These are phyloP conservation scores for Campylomormyrus tamandua DNA, from an alignment of 2,113 vertebrate genomes.

Conservation along the genomic window DNA sequence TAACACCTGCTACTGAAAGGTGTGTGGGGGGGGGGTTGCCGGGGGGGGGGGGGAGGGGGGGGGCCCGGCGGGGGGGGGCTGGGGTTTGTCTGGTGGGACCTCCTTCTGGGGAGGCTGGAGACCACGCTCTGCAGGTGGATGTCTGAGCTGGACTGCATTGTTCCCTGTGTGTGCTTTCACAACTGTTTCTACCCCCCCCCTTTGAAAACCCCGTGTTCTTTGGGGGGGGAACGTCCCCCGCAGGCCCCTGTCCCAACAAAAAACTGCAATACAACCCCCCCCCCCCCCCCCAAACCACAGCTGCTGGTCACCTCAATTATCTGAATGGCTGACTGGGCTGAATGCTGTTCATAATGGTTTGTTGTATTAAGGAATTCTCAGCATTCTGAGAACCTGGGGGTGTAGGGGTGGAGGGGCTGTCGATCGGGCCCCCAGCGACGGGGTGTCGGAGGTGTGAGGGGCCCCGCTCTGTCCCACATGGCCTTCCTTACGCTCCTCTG, in stretches of 20 bases:
- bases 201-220: background rate
- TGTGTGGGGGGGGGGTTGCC: background rate
- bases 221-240: background rate
- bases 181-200: background rate
- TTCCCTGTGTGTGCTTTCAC: background rate
- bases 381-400: background rate
- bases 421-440: background rate
- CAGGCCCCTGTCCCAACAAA: background rate
- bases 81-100: background rate
- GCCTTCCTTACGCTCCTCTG: background rate
- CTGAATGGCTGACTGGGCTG: constrained; percentile 21
- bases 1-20: background rate
- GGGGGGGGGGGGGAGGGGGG: background rate
- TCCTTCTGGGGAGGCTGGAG: background rate
- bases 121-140: background rate
- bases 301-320: constrained; percentile 21
- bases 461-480: background rate
- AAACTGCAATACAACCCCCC: background rate
- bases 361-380: constrained; percentile 25
- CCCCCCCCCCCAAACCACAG: background rate
- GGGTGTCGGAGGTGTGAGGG: background rate
- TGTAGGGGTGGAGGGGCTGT: background rate
- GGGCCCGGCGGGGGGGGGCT: background rate
- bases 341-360: constrained; percentile 3
- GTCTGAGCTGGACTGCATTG: background rate